Percentiles rank a stretch among this genome's conserved stretches.
phyloP scores from a whole-genome alignment of 30 jellyfish, hydroid and myxozoan species.

The Aurelia coerulea region DNA sequence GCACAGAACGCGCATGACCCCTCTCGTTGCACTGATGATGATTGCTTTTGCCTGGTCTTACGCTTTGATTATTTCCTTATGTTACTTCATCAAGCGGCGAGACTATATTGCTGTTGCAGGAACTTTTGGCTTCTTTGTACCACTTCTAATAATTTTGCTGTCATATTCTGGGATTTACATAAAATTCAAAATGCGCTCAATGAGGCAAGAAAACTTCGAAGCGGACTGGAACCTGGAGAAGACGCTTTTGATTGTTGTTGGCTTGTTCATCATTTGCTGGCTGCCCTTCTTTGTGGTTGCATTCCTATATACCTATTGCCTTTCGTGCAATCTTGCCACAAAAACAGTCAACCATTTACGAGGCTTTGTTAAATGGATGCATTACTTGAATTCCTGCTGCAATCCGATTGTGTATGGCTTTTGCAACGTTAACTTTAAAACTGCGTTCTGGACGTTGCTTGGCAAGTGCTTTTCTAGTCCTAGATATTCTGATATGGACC shows the following conservation, averaged over 20 bases:
- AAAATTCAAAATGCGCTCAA: conserved; percentile 64
- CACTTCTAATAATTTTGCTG: conserved; percentile 58
- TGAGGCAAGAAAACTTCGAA: conserved; percentile 47
- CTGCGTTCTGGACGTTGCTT: conserved; percentile 82
- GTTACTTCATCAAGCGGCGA: conserved; percentile 9
- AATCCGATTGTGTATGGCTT: conserved; percentile 94
- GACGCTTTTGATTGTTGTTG: conserved; percentile 75
- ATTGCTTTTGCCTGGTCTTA: conserved; percentile 83
- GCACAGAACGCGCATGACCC: conserved; percentile 90
- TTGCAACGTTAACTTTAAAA: conserved; percentile 89
- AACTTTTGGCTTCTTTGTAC: conserved; percentile 83
- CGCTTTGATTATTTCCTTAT: conserved; percentile 57
- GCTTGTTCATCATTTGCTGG: conserved; percentile 91
- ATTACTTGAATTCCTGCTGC: conserved; percentile 87
- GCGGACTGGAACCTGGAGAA: conserved; percentile 80
- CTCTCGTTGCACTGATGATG: conserved; percentile 46
- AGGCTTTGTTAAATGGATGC: conserved; percentile 87
- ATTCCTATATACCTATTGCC: conserved; percentile 50
- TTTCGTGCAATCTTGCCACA: conserved; percentile 15
- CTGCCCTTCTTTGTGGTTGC: conserved; percentile 73
- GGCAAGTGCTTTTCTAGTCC: conserved; percentile 39
- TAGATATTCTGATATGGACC: conserved; percentile 50
- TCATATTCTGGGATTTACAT: conserved; percentile 72
- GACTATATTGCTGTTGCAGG: conserved; percentile 43
- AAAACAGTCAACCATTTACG: conserved; percentile 42